Percentiles rank a stretch among this genome's conserved stretches.
Evolutionary conservation across 2,113 vertebrate genomes (phyloP).

Genomic region (Lates calcarifer): DNA sequence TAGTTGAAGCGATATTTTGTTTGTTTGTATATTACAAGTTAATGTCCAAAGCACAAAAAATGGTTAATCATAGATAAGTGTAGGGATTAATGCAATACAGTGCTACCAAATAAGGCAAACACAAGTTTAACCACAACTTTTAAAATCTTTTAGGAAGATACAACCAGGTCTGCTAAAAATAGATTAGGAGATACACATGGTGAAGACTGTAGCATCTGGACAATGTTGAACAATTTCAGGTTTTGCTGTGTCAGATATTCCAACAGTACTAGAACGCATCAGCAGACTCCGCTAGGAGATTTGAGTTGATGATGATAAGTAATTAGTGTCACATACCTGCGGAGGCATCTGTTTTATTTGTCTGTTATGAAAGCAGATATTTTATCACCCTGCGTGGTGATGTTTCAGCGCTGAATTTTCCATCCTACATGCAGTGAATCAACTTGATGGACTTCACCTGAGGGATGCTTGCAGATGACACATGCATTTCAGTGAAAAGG

Average conservation of each 20-base stretch:
- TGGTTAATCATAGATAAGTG: background rate
- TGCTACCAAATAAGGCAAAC: too few relatives aligned
- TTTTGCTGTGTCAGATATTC: background rate
- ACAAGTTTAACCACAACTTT: background rate
- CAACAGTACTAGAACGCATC: constrained; percentile 21
- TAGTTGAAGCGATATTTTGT: too few relatives aligned
- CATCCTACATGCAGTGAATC: background rate
- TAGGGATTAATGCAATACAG: background rate
- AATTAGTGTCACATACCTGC: constrained; percentile 25
- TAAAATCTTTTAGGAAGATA: background rate
- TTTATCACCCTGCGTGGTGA: background rate
- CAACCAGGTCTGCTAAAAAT: too few relatives aligned
- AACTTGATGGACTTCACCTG: background rate
- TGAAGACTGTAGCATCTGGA: background rate
- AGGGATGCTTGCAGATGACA: background rate
- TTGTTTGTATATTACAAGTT: too few relatives aligned
- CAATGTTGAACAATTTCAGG: background rate
- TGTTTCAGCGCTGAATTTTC: background rate
- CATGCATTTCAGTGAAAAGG: background rate
- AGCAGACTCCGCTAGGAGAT: constrained; percentile 6
- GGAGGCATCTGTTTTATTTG: constrained; percentile 7
- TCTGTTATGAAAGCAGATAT: background rate
- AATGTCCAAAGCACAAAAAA: too few relatives aligned
- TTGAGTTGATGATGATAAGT: background rate
- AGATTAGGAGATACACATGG: too few relatives aligned